Conservation (phyloP, 2,888 invertebrate genomes). For the Piscicola geometra region DNA sequence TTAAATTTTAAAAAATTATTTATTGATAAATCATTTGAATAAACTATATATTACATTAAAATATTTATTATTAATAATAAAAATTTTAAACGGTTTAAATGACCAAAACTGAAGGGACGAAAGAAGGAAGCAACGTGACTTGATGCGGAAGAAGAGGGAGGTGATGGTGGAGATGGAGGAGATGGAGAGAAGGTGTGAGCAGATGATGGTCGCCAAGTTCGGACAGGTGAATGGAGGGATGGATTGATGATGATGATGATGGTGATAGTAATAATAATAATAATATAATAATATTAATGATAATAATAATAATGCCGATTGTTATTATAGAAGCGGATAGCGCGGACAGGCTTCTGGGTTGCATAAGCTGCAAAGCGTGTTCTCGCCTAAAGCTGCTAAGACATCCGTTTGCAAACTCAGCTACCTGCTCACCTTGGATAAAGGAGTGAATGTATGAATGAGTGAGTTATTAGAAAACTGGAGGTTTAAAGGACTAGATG, state of each 20-base stretch:
- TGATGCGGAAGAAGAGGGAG: constrained; percentile 53
- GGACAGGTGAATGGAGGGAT: constrained; percentile 41
- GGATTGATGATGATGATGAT: neutral
- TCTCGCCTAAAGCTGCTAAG: too few relatives aligned
- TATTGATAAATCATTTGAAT: neutral
- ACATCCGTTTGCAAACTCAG: too few relatives aligned
- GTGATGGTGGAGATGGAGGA: constrained; percentile 52
- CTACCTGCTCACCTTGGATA: too few relatives aligned
- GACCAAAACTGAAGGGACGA: constrained; percentile 48
- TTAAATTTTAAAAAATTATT: neutral
- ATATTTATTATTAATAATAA: neutral
- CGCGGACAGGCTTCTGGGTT: too few relatives aligned
- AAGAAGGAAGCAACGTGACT: constrained; percentile 52
- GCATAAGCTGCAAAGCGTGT: too few relatives aligned
- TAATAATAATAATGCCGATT: neutral
- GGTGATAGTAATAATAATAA: neutral
- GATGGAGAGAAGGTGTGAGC: constrained; percentile 52
- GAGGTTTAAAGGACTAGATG: too few relatives aligned
- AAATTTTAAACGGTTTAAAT: too few relatives aligned
- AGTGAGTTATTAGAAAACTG: too few relatives aligned
- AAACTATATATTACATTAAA: neutral
- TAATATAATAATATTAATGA: neutral
- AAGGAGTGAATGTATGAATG: too few relatives aligned
- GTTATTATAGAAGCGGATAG: too few relatives aligned
- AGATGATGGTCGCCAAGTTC: constrained; percentile 55